Base-by-base conservation (phyloP, 2,888 invertebrate genomes). In the Diloba caeruleocephala region DNA sequence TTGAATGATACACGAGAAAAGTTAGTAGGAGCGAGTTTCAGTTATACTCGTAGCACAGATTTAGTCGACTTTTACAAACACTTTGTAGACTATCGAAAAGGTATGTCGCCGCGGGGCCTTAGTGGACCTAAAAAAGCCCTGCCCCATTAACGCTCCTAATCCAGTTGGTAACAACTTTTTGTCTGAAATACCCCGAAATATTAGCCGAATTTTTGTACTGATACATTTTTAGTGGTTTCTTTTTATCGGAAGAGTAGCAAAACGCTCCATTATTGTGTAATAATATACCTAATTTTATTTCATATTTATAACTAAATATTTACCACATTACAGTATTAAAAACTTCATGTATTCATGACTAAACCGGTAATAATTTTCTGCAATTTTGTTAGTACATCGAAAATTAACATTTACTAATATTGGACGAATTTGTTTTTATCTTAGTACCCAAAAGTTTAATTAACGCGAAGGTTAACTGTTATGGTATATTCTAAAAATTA, bases 381-480 rank as follows among this genome's bases (percentile, higher is more conserved):
- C 25, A 38, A 38, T 52, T 66, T 46, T 32, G 38, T 38, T 13
- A 38, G 33, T 44, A 31, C 23, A 54, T 45, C 44, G 23, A 43
- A 49, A 49, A 38, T 29, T 31, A 25, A 34, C 38, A 51, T 60
- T 39, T 14, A 41, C 39, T 57, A 37, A 68, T 38, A 19, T 29
- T 7, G 19, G 28, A 34, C 37, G 14, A 64, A 46, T 57, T 68
- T 49, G 50, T 66, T 71, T 71, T 60, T 51, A 72, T 62, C 26
- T 69, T 60, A 62, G 26, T 39, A 49, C 53, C 44, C 43, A 13
- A 62, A 49, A 52, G 62, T 70, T 73, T 62, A 70, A 71, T 72
- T 62, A 71, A 63, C 60, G 39, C 38, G 31, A 54, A 56, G 55
- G 57, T 55, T 67, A 38, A 61, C 45, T 53, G 67, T 61, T 63